Base-by-base conservation (phyloP, 2,888 invertebrate species). In the Nomada flava region DNA sequence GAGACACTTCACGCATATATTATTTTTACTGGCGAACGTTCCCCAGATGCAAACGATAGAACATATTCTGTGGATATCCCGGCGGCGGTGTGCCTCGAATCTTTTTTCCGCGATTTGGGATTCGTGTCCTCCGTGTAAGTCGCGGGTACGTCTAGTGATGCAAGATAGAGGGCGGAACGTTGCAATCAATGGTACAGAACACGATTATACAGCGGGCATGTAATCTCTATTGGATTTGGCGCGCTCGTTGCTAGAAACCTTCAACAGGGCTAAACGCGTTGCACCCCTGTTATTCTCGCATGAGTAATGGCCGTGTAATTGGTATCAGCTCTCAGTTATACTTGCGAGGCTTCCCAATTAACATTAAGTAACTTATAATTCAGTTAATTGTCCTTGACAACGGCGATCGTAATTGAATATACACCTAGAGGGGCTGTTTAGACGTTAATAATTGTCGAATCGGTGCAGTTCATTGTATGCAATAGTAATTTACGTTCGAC, bases 331-430 rank as follows among this genome's bases (percentile, higher is more conserved):
- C 69, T 36, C 75, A 67, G 84, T 77, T 78, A 84, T 63, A 42
- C 71, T 68, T 53, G 44, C 62, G 26, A 11, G 85, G 84, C 74
- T 84, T 85, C 85, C 20, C 82, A 76, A 82, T 85, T 79, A 84
- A 84, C 85, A 84, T 79, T 73, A 82, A 74, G 79, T 79, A 79
- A 79, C 74, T 76, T 68, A 72, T 79, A 85, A 82, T 76, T 65
- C 82, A 73, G 85, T 85, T 84, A 85, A 81, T 79, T 23, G 76
- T 79, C 85, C 79, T 84, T 84, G 84, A 18, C 26, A 53, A 57
- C n/a, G 36, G 57, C 23, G 47, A 71, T 82, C 52, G 20, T 71
- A 77, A 71, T 72, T 68, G 55, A 26, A 80, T 77, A 63, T 68
- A 67, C 67, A 63, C 70, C 47, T 50, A 11, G 50, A 23, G 11